A percentile compares a stretch with the other conserved stretches of the same genome.
These are phyloP conservation scores for Sphecodes monilicornis DNA, from an alignment of 2,888 invertebrate genomes.

Conservation along the genomic window DNA sequence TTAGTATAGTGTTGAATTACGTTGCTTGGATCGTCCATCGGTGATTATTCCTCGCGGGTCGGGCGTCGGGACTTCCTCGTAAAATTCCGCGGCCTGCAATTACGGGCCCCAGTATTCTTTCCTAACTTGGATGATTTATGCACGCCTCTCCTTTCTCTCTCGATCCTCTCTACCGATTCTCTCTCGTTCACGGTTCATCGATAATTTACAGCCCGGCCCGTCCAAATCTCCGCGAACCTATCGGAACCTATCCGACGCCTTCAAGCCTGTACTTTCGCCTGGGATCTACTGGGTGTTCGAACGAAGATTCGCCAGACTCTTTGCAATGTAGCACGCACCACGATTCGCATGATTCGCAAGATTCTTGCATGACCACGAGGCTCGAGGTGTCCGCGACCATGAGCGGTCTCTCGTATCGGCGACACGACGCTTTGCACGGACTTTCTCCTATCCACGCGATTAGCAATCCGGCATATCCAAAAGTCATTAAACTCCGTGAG, in stretches of 20 bases:
- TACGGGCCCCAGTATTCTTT: conserved; percentile 15
- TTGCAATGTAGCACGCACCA: neutral
- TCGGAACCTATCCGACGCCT: conserved; percentile 36
- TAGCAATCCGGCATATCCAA: conserved; percentile 60
- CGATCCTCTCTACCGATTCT: neutral
- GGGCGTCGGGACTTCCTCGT: conserved; percentile 24
- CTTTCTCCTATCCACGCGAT: conserved; percentile 66
- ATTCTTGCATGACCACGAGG: conserved; percentile 15
- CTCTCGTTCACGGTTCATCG: conserved; percentile 48
- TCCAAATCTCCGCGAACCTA: conserved; percentile 48
- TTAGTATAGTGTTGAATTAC: conserved; percentile 30
- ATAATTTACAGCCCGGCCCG: conserved; percentile 58
- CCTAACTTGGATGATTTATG: conserved; percentile 56
- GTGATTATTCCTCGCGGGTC: neutral
- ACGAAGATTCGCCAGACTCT: neutral
- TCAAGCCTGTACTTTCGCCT: conserved; percentile 60
- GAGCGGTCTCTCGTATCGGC: conserved; percentile 41
- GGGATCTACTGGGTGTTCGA: conserved; percentile 34
- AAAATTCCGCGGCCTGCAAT: conserved; percentile 21
- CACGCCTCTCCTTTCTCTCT: neutral
- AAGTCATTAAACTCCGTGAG: conserved; percentile 65
- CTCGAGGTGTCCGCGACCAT: conserved; percentile 21
- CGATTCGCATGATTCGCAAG: neutral
- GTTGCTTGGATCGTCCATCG: neutral
- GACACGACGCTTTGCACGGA: conserved; percentile 39